These are phyloP conservation scores for Talpa occidentalis DNA, from an alignment of 2,113 vertebrate species.

Conservation along the genomic window DNA sequence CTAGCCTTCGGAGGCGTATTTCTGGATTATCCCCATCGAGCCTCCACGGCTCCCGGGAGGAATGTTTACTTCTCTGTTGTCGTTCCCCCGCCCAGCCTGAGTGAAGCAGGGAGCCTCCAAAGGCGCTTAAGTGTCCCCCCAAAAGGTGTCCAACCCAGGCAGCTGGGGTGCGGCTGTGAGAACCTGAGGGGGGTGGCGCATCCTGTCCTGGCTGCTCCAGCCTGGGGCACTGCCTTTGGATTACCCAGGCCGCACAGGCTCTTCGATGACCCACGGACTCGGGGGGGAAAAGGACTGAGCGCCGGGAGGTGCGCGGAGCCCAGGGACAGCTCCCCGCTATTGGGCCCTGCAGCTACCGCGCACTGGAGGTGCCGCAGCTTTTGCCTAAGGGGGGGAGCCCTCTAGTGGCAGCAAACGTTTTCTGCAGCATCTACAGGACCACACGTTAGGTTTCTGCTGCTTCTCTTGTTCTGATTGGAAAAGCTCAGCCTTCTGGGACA, in stretches of 20 bases:
- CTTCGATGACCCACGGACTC: neutral
- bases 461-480: neutral
- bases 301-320: neutral
- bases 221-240: neutral
- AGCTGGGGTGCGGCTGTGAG: neutral
- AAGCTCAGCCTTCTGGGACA: neutral
- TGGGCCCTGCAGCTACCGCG: accelerated
- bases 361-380: neutral
- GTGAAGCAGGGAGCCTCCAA: neutral
- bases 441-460: neutral
- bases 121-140: neutral
- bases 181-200: neutral
- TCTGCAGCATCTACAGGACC: conserved; percentile 9
- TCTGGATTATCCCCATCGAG: neutral
- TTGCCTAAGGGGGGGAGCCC: conserved; percentile 54
- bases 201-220: neutral
- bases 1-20: neutral
- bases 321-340: accelerated
- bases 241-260: neutral
- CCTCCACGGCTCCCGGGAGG: neutral
- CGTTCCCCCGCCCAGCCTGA: neutral
- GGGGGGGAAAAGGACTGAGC: neutral
- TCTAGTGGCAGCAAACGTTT: conserved; percentile 47
- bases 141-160: neutral
- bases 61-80: neutral